Evolutionary conservation across 2,113 vertebrate species (phyloP).

Genomic region (Tragulus kanchil): DNA sequence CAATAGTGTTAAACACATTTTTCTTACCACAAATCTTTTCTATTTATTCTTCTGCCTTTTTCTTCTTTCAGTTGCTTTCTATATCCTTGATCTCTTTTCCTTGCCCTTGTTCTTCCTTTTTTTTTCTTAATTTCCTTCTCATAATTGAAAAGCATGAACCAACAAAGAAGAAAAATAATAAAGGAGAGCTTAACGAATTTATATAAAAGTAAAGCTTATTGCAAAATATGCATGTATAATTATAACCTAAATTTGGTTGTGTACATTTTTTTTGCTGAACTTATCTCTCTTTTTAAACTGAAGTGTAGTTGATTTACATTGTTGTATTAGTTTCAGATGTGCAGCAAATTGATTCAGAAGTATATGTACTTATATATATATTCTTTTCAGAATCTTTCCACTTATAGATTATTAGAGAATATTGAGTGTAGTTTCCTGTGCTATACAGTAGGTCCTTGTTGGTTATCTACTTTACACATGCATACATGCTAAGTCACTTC

Average conservation of each 20-base stretch:
- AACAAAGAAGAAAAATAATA: not conserved
- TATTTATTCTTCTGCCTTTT: not conserved
- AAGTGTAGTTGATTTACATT: not conserved
- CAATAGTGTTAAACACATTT: not conserved
- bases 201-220: not conserved
- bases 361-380: not conserved
- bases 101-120: not conserved
- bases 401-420: not conserved
- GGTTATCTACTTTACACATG: not conserved
- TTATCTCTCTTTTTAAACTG: not conserved
- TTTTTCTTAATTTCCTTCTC: not conserved
- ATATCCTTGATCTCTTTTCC: not conserved
- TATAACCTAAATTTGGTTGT: not conserved
- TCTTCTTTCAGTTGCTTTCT: not conserved
- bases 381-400: not conserved
- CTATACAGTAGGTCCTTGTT: not conserved
- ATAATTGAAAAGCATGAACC: constrained; percentile 8
- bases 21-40: not conserved
- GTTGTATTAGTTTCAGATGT: not conserved
- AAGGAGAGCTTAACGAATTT: not conserved
- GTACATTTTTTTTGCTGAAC: not conserved
- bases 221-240: not conserved
- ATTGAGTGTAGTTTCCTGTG: not conserved
- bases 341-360: not conserved
- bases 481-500: no score